Base-by-base conservation (phyloP, 2,888 invertebrate genomes). In the Notodonta ziczac region DNA sequence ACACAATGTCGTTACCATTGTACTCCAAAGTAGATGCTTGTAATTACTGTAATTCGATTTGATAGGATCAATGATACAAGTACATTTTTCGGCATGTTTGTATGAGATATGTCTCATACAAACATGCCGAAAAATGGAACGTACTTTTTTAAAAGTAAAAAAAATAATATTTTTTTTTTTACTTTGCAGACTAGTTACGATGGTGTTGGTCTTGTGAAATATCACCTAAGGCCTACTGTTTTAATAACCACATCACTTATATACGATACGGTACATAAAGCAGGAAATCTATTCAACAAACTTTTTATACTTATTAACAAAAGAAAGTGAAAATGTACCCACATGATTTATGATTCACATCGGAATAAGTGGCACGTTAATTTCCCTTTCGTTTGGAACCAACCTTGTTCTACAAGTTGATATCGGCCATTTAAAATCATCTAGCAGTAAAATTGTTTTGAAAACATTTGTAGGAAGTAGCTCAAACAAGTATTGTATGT, bases 341-440 rank as follows among this genome's bases (percentile, higher is more conserved):
- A 65, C 60, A 59, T 66, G 67, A 69, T 76, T 71, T 72, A 74
- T 72, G 72, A 67, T 69, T 69, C 67, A 59, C 60, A 61, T 56
- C 56, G 46, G 40, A 56, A n/a, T 63, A 76, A 66, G 77, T 69
- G 56, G 72, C 63, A 73, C 68, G 57, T 66, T 62, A 65, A 72
- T 76, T 76, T 76, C 67, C 72, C 72, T 76, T 72, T 74, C 69
- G 66, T 65, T 71, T 64, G 63, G 57, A 62, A 67, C 66, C 61
- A 61, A 67, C 65, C 65, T 66, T 14, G 16, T 40, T 14, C 51
- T 16, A 16, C 40, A 4, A 50, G 55, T 40, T 40, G 44, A 39
- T 39, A 39, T 54, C 50, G 14, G n/a, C 39, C 9, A n/a, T 9
- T 24, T 16, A 7, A 51, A 51, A 51, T n/a, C 14, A 48, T 51